phyloP scores from a whole-genome alignment of 2,888 invertebrate genomes.

The Epinotia nisella region DNA sequence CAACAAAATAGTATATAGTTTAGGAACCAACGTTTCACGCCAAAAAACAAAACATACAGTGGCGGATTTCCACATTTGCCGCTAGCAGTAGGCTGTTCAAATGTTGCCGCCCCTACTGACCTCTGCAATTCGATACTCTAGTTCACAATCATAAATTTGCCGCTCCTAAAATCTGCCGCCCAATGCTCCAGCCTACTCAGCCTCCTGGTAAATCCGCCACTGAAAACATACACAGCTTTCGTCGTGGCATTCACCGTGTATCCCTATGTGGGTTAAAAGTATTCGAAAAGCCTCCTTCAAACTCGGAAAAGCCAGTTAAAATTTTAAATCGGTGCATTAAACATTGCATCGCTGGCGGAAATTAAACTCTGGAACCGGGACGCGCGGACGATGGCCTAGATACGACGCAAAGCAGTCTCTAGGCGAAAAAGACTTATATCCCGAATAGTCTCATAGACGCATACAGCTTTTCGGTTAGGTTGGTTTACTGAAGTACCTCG shows the following conservation, averaged over 20 bases:
- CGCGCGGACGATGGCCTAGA: conserved; percentile 45
- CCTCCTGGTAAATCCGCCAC: too few relatives aligned
- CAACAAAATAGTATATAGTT: not conserved
- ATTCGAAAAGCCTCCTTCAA: conserved; percentile 10
- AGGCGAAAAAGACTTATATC: not conserved
- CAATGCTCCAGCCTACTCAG: too few relatives aligned
- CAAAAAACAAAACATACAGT: conserved; percentile 2
- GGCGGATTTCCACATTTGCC: too few relatives aligned
- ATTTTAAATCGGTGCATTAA: conserved; percentile 42
- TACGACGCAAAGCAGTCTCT: conserved; percentile 16
- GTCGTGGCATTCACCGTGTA: not conserved
- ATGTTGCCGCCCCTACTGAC: too few relatives aligned
- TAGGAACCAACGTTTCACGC: not conserved
- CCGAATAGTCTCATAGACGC: not conserved
- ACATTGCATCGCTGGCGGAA: conserved; percentile 45
- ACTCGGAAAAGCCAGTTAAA: conserved; percentile 26
- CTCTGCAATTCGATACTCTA: too few relatives aligned
- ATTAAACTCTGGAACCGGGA: conserved; percentile 45
- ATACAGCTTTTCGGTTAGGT: not conserved
- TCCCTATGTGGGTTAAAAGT: conserved; percentile 16
- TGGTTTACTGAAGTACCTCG: not conserved
- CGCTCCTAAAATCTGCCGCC: too few relatives aligned
- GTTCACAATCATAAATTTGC: too few relatives aligned
- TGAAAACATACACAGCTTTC: not conserved
- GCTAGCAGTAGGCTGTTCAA: too few relatives aligned